Evolutionary conservation across 2,888 invertebrate species (phyloP), one percentile per base, ranked within the genome.

Genomic region (Gastrophysa polygoni): DNA sequence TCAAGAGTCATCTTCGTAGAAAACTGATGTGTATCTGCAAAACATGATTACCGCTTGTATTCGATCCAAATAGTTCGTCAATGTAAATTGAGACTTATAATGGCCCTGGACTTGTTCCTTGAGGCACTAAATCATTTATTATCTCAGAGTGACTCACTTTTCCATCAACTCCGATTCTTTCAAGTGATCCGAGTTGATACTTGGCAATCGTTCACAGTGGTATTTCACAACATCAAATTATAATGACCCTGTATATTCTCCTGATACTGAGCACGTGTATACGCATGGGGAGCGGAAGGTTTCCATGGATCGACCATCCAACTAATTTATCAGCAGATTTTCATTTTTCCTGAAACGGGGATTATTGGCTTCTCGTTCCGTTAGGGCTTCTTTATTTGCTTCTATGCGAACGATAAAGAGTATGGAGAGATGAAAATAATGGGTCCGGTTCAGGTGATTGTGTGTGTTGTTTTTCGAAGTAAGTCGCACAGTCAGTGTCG

Each of bases 271-370:
- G n/a, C n/a, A n/a, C n/a, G 38, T 38, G 14, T 47, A 47, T 32
- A 54, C 43, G 20, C 16, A 43, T 16, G 38, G 38, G 8, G 38
- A 52, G 21, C 24, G 43, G 24, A 51, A 24, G 20, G 21, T 43
- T 44, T 43, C 54, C n/a, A 43, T 29, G 8, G 6, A 34, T 20
- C 18, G 24, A 21, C 20, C 24, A 54, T 21, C 54, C 54, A 24
- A 10, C 43, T 43, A 54, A 54, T 54, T 54, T 54, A 54, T 54
- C 28, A 54, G 43, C 54, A 24, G 43, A 43, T 54, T 54, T 54
- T 54, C 17, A 38, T 38, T 38, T 38, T 38, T 38, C 3, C 14
- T 14, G 38, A 38, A 3, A 10, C 14, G 38, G 14, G 38, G 38
- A 38, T 38, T 38, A 38, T 38, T 38, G 38, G 38, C n/a, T 14